phyloP scores from a whole-genome alignment of 1,140 invertebrate genomes.

The Caenorhabditis briggsae region DNA sequence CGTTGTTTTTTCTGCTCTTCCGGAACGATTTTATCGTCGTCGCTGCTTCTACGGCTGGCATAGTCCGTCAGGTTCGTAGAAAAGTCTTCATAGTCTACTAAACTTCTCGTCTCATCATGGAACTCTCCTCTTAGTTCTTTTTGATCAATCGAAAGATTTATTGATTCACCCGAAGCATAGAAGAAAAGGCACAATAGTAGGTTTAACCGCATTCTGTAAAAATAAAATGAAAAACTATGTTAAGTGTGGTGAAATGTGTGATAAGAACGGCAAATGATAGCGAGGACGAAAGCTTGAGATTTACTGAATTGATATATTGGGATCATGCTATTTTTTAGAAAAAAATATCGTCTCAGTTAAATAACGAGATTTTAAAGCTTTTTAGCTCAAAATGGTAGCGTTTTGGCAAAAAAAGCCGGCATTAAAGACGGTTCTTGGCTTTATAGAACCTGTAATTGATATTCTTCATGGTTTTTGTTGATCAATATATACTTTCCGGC shows the following conservation, averaged over 20 bases:
- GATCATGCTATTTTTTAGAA: neutral
- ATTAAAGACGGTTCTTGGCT: no score
- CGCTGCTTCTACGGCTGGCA: slow-evolving; percentile 17
- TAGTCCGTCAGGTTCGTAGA: slow-evolving; percentile 14
- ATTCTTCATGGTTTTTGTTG: no score
- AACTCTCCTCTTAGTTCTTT: slow-evolving; percentile 17
- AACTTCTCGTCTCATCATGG: neutral
- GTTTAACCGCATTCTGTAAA: slow-evolving; percentile 30
- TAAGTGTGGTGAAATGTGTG: neutral
- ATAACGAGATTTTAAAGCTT: no score
- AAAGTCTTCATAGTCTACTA: slow-evolving; percentile 29
- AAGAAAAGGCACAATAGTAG: neutral
- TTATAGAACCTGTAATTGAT: no score
- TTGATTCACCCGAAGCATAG: neutral
- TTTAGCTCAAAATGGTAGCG: no score
- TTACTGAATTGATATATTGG: neutral
- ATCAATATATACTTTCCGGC: no score
- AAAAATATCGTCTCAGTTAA: no score
- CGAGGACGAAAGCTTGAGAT: neutral
- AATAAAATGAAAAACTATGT: neutral
- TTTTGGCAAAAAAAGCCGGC: no score
- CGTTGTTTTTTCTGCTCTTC: slow-evolving; percentile 41
- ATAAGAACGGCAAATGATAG: neutral
- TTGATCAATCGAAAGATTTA: neutral
- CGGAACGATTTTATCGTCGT: slow-evolving; percentile 14